phyloP scores from a whole-genome alignment of 35 echinoderm and acorn worm genomes.

The Ptychodera flava region DNA sequence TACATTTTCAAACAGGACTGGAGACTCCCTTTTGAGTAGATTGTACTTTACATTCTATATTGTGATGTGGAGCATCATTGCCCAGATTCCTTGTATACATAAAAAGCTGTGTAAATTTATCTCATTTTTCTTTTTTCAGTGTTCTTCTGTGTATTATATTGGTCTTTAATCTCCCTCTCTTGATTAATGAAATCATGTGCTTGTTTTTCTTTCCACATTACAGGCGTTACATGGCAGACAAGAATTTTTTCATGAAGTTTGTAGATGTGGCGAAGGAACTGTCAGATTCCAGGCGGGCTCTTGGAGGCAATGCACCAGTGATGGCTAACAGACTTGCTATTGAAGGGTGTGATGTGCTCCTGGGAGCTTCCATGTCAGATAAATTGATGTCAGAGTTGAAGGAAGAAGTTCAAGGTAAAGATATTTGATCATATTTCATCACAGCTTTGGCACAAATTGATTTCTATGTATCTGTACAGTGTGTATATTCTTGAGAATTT shows the following conservation, averaged over 20 bases:
- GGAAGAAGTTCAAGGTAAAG: conserved; percentile 56
- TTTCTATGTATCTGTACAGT: too few relatives aligned
- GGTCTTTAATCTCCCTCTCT: too few relatives aligned
- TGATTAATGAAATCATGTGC: too few relatives aligned
- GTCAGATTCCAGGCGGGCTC: conserved; percentile 21
- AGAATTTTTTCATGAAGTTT: conserved; percentile 25
- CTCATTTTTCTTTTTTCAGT: neutral
- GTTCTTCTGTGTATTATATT: too few relatives aligned
- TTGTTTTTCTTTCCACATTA: too few relatives aligned
- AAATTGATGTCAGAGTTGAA: conserved; percentile 40
- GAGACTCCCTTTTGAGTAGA: neutral
- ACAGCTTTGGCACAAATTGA: too few relatives aligned
- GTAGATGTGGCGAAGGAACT: conserved; percentile 14
- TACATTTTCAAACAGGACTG: neutral
- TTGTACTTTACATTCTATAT: neutral
- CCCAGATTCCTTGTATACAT: too few relatives aligned
- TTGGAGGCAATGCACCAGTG: conserved; percentile 85
- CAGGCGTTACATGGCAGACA: conserved; percentile 48
- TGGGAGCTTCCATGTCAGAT: conserved; percentile 50
- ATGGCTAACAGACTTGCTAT: conserved; percentile 82
- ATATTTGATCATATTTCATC: neutral
- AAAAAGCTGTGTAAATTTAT: neutral
- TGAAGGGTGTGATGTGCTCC: conserved; percentile 81
- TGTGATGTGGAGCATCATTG: conserved; percentile 2
- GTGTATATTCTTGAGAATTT: too few relatives aligned